Conservation (phyloP, 1,140 invertebrate genomes). For the Paralvinella palmiformis region DNA sequence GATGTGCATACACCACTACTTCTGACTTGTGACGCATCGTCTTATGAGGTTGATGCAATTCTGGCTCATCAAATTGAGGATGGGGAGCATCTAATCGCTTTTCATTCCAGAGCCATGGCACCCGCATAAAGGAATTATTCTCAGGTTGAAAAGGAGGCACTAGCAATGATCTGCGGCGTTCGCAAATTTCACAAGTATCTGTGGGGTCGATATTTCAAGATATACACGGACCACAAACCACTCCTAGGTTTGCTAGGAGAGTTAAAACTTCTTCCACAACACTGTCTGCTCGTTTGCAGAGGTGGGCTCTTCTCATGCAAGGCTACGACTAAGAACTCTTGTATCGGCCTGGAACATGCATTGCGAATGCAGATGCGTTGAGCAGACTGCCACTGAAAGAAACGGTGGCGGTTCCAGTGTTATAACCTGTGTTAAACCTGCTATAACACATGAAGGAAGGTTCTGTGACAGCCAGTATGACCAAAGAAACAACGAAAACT, state of each 20-base stretch:
- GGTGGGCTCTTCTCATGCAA: conserved; percentile 21
- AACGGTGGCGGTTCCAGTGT: neutral
- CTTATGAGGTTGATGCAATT: conserved; percentile 49
- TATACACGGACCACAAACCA: conserved; percentile 50
- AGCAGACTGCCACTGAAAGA: conserved; percentile 8
- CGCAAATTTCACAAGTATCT: conserved; percentile 51
- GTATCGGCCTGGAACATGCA: conserved; percentile 14
- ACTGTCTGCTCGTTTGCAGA: conserved; percentile 27
- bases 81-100: no score
- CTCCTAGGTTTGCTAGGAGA: conserved; percentile 40
- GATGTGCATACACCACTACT: conserved; percentile 39
- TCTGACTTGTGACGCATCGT: conserved; percentile 51
- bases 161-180: conserved; percentile 50
- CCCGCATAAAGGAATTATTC: conserved; percentile 52
- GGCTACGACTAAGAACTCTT: conserved; percentile 22
- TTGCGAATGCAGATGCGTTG: conserved; percentile 8
- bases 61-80: conserved; percentile 49
- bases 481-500: conserved; percentile 1
- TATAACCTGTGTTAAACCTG: conserved; percentile 14
- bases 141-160: conserved; percentile 53
- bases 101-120: conserved; percentile 47
- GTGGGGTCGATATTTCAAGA: conserved; percentile 43
- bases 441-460: neutral
- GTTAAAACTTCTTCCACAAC: conserved; percentile 32
- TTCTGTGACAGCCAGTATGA: neutral